Percentiles rank a stretch among this genome's conserved stretches.
Evolutionary conservation across 2,888 invertebrate species (phyloP).

Genomic region (Autographa pulchrina): DNA sequence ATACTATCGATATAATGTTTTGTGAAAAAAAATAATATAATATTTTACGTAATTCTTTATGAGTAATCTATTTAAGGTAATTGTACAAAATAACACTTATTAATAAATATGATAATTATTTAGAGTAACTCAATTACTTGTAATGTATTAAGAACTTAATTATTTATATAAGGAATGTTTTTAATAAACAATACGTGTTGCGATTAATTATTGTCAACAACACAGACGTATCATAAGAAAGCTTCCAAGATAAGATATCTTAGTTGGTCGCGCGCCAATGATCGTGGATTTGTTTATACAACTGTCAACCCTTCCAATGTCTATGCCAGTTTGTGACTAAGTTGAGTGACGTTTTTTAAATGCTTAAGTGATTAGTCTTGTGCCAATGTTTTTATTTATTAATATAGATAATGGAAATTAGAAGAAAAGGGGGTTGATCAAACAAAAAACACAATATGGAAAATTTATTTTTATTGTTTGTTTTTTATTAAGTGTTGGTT

Average conservation of each 20-base stretch:
- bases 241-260: constrained; percentile 45
- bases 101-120: neutral
- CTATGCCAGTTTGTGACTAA: constrained; percentile 21
- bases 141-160: neutral
- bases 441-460: too few relatives aligned
- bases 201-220: constrained; percentile 34
- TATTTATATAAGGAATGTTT: neutral
- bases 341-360: constrained; percentile 18
- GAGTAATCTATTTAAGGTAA: too few relatives aligned
- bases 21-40: neutral
- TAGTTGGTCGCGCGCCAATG: constrained; percentile 53
- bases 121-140: neutral
- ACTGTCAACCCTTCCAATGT: constrained; percentile 45
- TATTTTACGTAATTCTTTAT: too few relatives aligned
- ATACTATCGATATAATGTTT: neutral
- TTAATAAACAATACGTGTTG: constrained; percentile 5
- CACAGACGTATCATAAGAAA: constrained; percentile 28
- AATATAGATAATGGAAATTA: neutral
- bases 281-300: constrained; percentile 30
- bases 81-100: too few relatives aligned
- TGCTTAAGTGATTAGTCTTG: constrained; percentile 26
- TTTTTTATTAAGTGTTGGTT: too few relatives aligned
- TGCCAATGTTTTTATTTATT: neutral
- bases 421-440: neutral
- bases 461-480: too few relatives aligned